phyloP scores from a whole-genome alignment of 2,797 vertebrate genomes.

The Apogon talboti region DNA sequence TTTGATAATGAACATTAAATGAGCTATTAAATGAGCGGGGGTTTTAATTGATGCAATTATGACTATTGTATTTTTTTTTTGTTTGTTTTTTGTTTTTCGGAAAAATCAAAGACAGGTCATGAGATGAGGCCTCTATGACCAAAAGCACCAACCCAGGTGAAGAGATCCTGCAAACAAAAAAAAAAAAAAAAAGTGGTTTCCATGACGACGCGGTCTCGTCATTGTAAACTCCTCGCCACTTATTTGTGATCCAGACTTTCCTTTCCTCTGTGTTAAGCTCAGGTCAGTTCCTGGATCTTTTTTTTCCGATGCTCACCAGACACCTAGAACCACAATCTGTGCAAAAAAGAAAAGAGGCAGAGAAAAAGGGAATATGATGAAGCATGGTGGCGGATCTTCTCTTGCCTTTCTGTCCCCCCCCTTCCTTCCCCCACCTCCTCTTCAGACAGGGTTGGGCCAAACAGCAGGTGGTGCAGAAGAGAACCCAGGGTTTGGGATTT shows the following conservation, averaged over 20 bases:
- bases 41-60: too few species aligned
- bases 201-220: conserved; percentile 42
- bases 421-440: conserved; percentile 60
- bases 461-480: conserved; percentile 84
- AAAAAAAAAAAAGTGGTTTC: conserved; percentile 49
- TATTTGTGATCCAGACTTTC: conserved; percentile 36
- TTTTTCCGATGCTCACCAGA: conserved; percentile 6
- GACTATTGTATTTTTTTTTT: too few species aligned
- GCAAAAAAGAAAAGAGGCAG: conserved; percentile 13
- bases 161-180: too few species aligned
- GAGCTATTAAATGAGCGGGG: background rate
- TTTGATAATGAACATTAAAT: conserved; percentile 23
- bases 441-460: conserved; percentile 74
- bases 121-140: too few species aligned
- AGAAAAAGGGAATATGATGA: conserved; percentile 31
- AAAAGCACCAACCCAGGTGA: too few species aligned
- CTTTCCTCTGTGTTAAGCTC: conserved; percentile 28
- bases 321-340: conserved; percentile 21
- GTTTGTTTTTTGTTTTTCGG: too few species aligned
- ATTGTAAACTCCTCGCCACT: conserved; percentile 16
- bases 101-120: too few species aligned
- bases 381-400: conserved; percentile 59
- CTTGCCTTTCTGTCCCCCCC: conserved; percentile 40
- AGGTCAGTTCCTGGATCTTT: conserved; percentile 14
- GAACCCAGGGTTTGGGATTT: conserved; percentile 75